Evolutionary conservation across 2,797 vertebrate species (phyloP).

Genomic region (Taeniopygia guttata): DNA sequence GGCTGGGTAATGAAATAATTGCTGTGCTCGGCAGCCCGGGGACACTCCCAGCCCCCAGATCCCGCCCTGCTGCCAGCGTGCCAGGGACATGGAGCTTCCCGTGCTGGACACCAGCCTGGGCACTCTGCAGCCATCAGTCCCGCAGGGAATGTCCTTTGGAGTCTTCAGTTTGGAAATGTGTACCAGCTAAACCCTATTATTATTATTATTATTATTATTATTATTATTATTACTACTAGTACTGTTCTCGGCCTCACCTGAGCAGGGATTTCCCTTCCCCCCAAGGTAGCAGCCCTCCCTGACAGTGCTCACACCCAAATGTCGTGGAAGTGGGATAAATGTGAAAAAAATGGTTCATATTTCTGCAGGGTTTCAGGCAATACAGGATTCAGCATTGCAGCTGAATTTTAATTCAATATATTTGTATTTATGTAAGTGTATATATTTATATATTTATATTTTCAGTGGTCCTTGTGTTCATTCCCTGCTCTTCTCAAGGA

Average conservation of each 20-base stretch:
- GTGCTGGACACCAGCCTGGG: neutral
- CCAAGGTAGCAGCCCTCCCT: accelerated
- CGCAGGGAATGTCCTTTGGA: neutral
- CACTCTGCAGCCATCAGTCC: neutral
- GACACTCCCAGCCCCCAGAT: slow-evolving; percentile 44
- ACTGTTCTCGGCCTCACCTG: neutral
- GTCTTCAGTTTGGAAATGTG: neutral
- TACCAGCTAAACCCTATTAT: neutral
- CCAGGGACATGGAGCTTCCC: neutral
- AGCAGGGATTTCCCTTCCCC: neutral
- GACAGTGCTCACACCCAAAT: neutral
- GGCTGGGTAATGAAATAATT: slow-evolving; percentile 69
- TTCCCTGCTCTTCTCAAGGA: neutral
- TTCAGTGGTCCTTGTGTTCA: accelerated
- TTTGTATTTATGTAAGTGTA: neutral
- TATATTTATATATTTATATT: neutral
- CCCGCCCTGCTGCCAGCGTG: slow-evolving; percentile 13
- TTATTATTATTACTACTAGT: neutral
- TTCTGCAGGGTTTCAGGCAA: neutral
- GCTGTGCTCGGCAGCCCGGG: slow-evolving; percentile 15
- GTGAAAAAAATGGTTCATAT: accelerated
- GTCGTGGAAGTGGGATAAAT: neutral
- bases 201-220: neutral
- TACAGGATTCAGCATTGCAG: accelerated
- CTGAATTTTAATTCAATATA: neutral